phyloP scores from a whole-genome alignment of 2,113 vertebrate genomes.

The Nothocercus nigrocapillus region DNA sequence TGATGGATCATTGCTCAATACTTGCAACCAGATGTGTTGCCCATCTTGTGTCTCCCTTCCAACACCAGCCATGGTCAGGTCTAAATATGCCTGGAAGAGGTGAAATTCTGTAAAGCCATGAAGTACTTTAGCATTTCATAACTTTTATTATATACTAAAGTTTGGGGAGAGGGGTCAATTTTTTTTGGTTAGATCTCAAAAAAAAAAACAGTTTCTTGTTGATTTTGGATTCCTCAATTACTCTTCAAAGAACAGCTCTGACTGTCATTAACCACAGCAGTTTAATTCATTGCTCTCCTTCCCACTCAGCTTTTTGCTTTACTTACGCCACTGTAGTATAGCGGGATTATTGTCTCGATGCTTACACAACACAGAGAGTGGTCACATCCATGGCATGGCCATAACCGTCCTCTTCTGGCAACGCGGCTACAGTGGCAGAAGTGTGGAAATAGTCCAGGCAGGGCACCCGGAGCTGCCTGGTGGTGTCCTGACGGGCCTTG shows the following conservation, averaged over 20 bases:
- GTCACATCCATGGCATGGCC: accelerated
- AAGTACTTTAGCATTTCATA: neutral
- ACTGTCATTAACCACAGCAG: neutral
- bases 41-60: neutral
- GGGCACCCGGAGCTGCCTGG: neutral
- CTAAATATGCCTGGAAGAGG: neutral
- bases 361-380: neutral
- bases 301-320: neutral
- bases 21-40: neutral
- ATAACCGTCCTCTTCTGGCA: neutral
- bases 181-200: neutral
- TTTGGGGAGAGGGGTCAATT: neutral
- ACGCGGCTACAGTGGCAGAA: neutral
- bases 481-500: accelerated
- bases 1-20: neutral
- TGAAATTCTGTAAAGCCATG: neutral
- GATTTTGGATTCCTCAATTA: neutral
- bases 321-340: neutral
- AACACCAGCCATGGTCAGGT: neutral
- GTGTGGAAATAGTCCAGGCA: neutral
- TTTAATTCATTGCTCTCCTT: neutral
- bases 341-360: neutral
- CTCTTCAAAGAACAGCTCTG: neutral
- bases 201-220: neutral
- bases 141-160: neutral